Percentiles rank a stretch among this genome's conserved stretches.
Evolutionary conservation across 2,113 vertebrate species (phyloP).

Genomic region (Sphaerodactylus townsendi): DNA sequence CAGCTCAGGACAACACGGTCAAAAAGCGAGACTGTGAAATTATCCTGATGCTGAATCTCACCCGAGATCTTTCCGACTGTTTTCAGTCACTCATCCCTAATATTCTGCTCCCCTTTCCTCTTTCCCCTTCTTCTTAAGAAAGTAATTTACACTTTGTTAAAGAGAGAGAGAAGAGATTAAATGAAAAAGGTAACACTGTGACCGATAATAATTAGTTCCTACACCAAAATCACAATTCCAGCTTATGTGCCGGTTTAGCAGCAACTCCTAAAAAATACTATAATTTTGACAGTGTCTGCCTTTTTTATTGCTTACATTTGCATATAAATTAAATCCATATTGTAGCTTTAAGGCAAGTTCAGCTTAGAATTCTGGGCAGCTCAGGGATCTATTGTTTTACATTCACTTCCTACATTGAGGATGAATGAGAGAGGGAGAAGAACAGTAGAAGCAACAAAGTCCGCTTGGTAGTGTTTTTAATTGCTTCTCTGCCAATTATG

Average conservation of each 20-base stretch:
- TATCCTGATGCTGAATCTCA: constrained; percentile 78
- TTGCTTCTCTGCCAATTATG: constrained; percentile 80
- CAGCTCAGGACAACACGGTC: constrained; percentile 77
- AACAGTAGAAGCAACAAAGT: constrained; percentile 77
- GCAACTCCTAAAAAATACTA: constrained; percentile 78
- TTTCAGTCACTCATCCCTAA: constrained; percentile 71
- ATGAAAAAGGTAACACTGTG: constrained; percentile 70
- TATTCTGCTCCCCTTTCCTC: constrained; percentile 50
- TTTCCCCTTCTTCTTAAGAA: constrained; percentile 41
- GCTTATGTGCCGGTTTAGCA: constrained; percentile 63
- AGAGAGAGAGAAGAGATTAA: constrained; percentile 62
- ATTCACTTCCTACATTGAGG: constrained; percentile 82
- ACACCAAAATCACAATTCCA: constrained; percentile 68
- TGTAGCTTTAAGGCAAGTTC: constrained; percentile 94
- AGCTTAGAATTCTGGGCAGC: constrained; percentile 86
- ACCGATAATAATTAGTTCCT: constrained; percentile 78
- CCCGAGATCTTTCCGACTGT: constrained; percentile 73
- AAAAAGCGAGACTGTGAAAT: constrained; percentile 83
- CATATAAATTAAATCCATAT: constrained; percentile 99
- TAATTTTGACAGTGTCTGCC: constrained; percentile 91
- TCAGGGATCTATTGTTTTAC: constrained; percentile 91
- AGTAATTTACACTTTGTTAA: constrained; percentile 72
- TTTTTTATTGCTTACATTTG: constrained; percentile 97
- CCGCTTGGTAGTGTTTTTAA: constrained; percentile 79
- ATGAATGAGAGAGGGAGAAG: constrained; percentile 77